phyloP scores from a whole-genome alignment of 1,140 invertebrate genomes.

The Sycophaga agraensis region DNA sequence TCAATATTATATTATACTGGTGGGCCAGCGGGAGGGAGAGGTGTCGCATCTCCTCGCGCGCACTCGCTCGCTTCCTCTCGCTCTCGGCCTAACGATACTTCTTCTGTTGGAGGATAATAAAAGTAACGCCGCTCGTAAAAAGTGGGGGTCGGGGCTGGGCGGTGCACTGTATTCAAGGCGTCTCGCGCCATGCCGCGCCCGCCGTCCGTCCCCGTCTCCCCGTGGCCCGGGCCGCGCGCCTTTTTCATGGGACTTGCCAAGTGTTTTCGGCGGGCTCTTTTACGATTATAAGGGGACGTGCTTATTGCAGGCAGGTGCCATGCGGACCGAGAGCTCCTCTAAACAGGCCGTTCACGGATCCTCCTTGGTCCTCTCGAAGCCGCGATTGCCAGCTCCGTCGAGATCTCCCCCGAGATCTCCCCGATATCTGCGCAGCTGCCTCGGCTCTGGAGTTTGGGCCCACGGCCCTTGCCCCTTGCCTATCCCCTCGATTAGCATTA shows the following conservation, averaged over 20 bases:
- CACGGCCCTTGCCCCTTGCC: no score
- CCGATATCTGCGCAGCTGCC: no score
- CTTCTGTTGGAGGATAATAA: slow-evolving; percentile 41
- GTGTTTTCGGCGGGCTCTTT: slow-evolving; percentile 38
- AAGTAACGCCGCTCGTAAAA: slow-evolving; percentile 47
- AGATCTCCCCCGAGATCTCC: not conserved
- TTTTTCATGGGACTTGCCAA: slow-evolving; percentile 38
- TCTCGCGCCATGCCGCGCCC: slow-evolving; percentile 27
- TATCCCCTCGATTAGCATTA: no score
- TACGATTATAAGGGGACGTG: slow-evolving; percentile 42
- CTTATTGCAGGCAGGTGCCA: slow-evolving; percentile 33
- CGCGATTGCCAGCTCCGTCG: no score
- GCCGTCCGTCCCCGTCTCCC: slow-evolving; percentile 32
- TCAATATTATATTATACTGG: slow-evolving; percentile 39
- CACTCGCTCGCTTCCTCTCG: not conserved
- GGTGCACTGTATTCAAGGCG: slow-evolving; percentile 33
- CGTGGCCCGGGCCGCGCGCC: not conserved
- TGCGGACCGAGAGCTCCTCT: not conserved
- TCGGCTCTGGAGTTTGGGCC: no score
- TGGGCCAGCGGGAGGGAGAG: no score
- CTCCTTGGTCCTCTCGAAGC: not conserved
- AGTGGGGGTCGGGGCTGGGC: no score
- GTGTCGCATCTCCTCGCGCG: slow-evolving; percentile 7
- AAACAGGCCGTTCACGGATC: slow-evolving; percentile 2
- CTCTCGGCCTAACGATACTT: slow-evolving; percentile 34